Evolutionary conservation across 2,888 invertebrate genomes (phyloP).

Genomic region (Adela reaumurella): DNA sequence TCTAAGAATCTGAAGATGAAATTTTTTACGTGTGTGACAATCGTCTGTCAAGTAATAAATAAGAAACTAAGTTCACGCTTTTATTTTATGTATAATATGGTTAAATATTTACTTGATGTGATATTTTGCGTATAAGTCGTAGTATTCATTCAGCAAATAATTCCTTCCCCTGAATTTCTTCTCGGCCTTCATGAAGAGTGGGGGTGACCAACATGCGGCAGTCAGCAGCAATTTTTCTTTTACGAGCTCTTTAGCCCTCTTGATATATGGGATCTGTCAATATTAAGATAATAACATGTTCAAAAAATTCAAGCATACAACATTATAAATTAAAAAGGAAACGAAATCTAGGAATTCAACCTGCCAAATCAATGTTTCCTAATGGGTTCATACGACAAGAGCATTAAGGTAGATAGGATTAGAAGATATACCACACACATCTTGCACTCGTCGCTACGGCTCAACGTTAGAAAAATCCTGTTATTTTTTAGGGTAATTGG

Average conservation of each 20-base stretch:
- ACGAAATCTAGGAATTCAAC: too few relatives aligned
- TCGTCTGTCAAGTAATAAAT: neutral
- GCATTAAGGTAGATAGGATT: too few relatives aligned
- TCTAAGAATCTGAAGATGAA: too few relatives aligned
- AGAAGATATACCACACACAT: too few relatives aligned
- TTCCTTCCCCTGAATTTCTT: slow-evolving; percentile 55
- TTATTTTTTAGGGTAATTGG: slow-evolving; percentile 1
- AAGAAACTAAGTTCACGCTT: neutral
- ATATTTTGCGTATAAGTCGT: slow-evolving; percentile 79
- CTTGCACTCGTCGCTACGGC: neutral
- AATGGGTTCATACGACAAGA: too few relatives aligned
- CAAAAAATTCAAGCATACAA: too few relatives aligned
- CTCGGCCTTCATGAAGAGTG: slow-evolving; percentile 69
- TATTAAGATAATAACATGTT: neutral
- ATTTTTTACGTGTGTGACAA: too few relatives aligned
- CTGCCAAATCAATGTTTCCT: too few relatives aligned
- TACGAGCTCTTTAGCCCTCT: slow-evolving; percentile 32
- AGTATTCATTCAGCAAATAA: slow-evolving; percentile 55
- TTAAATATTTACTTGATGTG: slow-evolving; percentile 57
- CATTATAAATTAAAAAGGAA: too few relatives aligned
- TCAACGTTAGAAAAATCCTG: neutral
- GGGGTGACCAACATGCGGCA: slow-evolving; percentile 63
- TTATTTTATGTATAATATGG: too few relatives aligned
- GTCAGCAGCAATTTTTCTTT: slow-evolving; percentile 45
- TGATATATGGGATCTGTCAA: slow-evolving; percentile 51